These are phyloP conservation scores for Penaeus vannamei DNA, from an alignment of 1,140 invertebrate genomes.

Conservation along the genomic window DNA sequence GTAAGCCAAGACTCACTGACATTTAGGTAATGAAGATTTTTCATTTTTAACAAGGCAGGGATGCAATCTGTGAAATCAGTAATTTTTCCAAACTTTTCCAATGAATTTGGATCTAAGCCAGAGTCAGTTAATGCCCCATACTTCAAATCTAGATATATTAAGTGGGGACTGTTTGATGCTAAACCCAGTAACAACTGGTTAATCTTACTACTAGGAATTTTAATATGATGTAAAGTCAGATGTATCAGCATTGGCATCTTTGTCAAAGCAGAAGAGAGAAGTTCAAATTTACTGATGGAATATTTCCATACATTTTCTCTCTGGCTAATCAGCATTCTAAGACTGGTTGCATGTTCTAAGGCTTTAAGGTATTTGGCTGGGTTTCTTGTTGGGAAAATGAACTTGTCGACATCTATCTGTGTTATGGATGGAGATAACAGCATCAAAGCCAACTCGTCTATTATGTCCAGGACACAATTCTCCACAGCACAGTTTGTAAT, in stretches of 20 bases:
- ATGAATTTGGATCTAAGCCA: slow-evolving; percentile 30
- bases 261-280: slow-evolving; percentile 35
- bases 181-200: slow-evolving; percentile 32
- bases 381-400: slow-evolving; percentile 49
- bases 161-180: slow-evolving; percentile 48
- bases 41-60: slow-evolving; percentile 48
- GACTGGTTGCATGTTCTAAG: slow-evolving; percentile 29
- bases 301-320: slow-evolving; percentile 50
- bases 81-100: slow-evolving; percentile 39
- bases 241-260: slow-evolving; percentile 47
- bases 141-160: slow-evolving; percentile 46
- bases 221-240: slow-evolving; percentile 40
- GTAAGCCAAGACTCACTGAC: slow-evolving; percentile 47
- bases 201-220: slow-evolving; percentile 32
- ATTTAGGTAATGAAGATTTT: slow-evolving; percentile 39
- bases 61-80: slow-evolving; percentile 37
- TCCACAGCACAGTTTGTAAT: slow-evolving; percentile 8
- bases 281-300: slow-evolving; percentile 31
- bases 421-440: slow-evolving; percentile 47
- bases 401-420: slow-evolving; percentile 50
- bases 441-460: slow-evolving; percentile 47
- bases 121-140: slow-evolving; percentile 39
- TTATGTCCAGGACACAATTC: slow-evolving; percentile 26
- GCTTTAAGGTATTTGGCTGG: slow-evolving; percentile 46
- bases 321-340: slow-evolving; percentile 27